Base-by-base conservation (phyloP, 2,113 vertebrate species). In the Ardeotis arabs region DNA sequence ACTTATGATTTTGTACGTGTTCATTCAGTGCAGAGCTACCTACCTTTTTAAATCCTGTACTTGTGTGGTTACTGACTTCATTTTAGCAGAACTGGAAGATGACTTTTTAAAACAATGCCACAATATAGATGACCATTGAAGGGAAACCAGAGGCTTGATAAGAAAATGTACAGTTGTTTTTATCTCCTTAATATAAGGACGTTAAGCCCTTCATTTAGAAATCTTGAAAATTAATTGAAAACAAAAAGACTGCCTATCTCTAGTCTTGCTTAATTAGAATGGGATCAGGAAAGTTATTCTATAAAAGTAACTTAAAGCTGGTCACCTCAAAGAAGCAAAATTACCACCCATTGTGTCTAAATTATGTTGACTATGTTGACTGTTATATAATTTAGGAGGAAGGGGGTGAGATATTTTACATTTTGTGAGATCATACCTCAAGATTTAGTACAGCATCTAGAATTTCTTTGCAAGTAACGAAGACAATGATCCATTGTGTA, bases 401-500 rank as follows among this genome's bases (percentile, higher is more conserved):
- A 95, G 77, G 59, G 87, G 62, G 84, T 82, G 80, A 97, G 84
- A 97, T 96, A 98, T 97, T 97, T 97, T 97, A 96, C 89, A 96
- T 97, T 98, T 97, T 93, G 87, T 95, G 94, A 98, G 96, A 97
- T 98, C 96, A 93, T 97, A 97, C 90, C 96, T 97, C 89, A 97
- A 97, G 96, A 98, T 98, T 97, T 96, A 93, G 90, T 91, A 90
- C 78, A 94, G 93, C 97, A 97, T 97, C 98, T 98, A 98, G 97
- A 94, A 97, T 98, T 98, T 97, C 98, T 97, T 98, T 96, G 95
- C 87, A 92, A 89, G 95, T 95, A 96, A 97, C 96, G 98, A 98
- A 98, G 97, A 98, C 98, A 98, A 98, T 97, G 97, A 97, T 92
- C 98, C 96, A 98, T 98, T 98, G 98, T 98, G 97, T 98, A 97